These are phyloP conservation scores for Callorhinus ursinus DNA, from an alignment of 2,113 vertebrate genomes.

Conservation along the genomic window DNA sequence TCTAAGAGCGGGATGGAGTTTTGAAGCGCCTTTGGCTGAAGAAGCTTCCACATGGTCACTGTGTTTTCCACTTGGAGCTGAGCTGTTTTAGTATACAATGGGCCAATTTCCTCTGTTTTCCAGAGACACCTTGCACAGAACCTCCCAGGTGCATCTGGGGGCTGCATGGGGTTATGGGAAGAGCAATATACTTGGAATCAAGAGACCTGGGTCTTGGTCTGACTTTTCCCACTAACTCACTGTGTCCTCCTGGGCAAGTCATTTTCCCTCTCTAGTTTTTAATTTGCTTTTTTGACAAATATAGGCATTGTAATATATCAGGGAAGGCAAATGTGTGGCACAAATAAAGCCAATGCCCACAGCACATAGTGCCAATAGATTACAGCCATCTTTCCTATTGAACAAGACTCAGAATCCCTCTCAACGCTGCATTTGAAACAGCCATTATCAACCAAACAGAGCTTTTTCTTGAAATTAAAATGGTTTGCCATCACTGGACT, in stretches of 20 bases:
- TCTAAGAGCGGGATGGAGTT: neutral
- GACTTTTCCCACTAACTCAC: neutral
- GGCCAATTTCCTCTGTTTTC: neutral
- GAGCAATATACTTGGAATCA: neutral
- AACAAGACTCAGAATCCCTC: neutral
- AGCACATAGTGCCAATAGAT: neutral
- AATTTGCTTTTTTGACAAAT: constrained; percentile 44
- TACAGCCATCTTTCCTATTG: neutral
- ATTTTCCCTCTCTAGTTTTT: neutral
- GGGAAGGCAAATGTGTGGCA: neutral
- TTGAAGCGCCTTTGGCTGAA: neutral
- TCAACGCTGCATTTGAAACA: neutral
- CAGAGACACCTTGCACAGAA: neutral
- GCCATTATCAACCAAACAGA: neutral
- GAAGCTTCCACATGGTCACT: neutral
- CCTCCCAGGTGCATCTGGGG: neutral
- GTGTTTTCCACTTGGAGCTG: neutral
- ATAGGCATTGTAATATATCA: neutral
- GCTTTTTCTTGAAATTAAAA: constrained; percentile 2
- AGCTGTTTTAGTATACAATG: neutral
- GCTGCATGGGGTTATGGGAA: neutral
- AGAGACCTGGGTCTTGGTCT: neutral
- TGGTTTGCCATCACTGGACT: neutral
- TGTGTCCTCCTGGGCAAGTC: constrained; percentile 5
- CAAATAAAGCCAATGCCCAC: neutral